Base-by-base conservation (phyloP, 1,140 invertebrate genomes). In the Monochamus saltuarius region DNA sequence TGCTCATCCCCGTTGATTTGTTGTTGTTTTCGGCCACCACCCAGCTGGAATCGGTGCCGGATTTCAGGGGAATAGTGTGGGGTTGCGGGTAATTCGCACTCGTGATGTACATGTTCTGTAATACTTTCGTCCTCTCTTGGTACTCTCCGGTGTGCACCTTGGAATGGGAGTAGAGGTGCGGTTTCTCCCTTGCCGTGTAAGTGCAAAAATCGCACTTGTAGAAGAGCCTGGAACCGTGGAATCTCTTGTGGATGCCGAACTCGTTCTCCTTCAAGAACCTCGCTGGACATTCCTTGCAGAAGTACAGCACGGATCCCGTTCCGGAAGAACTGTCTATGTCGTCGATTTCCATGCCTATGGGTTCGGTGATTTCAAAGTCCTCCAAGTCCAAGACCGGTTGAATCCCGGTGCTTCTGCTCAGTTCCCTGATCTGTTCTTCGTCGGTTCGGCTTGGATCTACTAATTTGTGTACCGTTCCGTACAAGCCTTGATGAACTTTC, bases 141-240 rank as follows among this genome's bases (percentile, higher is more conserved):
- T 95, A 95, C 66, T 92, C 89, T 6, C 84, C 80, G 4, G 87
- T 85, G 73, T 95, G 93, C 0, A 94, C 90, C 66, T 85, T 84
- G 2, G 82, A 78, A 76, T 95, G 92, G 4, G 85, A 82, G n/a
- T 82, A 71, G 8, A 94, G 76, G 70, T 92, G 84, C 1, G 81
- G 79, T 59, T 85, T 83, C 65, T 91, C 86, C 0, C 84, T 77
- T 0, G 89, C 86, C 0, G 88, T 84, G 72, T 91, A 94, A n/a
- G 88, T 86, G 70, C 92, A 94, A 72, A 82, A 84, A 50, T 86
- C 81, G 67, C 92, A 94, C 56, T 86, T 82, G 64, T 85, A 85
- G 7, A 82, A 74, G 49, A 86, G 79, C 11, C 82, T 77, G 7
- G 82, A 80, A 16, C 81, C 81, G 73, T 92, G 90, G 69, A 89